A percentile compares a stretch with the other conserved stretches of the same genome.
Conservation (phyloP, 2,797 vertebrate genomes). For the Falco biarmicus region DNA sequence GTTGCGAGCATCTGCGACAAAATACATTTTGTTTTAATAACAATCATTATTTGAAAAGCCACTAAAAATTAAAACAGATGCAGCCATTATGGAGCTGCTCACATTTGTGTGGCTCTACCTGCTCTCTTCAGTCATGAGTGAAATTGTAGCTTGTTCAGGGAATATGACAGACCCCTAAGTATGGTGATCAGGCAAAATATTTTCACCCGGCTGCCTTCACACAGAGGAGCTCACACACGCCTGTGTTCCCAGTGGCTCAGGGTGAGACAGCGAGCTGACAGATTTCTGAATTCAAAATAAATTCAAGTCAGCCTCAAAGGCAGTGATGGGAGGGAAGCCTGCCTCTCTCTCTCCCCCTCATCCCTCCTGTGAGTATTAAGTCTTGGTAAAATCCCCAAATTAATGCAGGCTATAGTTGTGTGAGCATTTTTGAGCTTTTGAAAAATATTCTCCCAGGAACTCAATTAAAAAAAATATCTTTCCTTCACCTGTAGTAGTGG, state of each 20-base stretch:
- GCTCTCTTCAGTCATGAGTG: conserved; percentile 53
- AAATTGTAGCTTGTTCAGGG: conserved; percentile 62
- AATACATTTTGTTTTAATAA: conserved; percentile 59
- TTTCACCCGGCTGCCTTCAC: conserved; percentile 43
- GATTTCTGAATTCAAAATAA: conserved; percentile 44
- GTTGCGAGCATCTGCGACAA: conserved; percentile 44
- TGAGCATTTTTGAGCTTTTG: not conserved
- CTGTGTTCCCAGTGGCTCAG: conserved; percentile 27
- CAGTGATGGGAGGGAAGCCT: not conserved
- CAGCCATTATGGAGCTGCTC: conserved; percentile 33
- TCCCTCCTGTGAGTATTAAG: not conserved
- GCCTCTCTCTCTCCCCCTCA: not conserved
- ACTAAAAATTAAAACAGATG: conserved; percentile 61
- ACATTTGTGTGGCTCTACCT: conserved; percentile 4
- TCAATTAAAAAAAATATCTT: not conserved
- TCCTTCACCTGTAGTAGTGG: not conserved
- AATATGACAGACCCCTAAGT: conserved; percentile 47
- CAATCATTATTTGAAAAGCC: conserved; percentile 55
- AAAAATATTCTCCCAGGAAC: not conserved
- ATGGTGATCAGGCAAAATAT: conserved; percentile 58
- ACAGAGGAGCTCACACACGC: not conserved
- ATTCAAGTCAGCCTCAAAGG: conserved; percentile 3
- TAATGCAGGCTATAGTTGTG: not conserved
- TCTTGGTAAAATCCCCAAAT: not conserved
- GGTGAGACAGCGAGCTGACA: conserved; percentile 16